Evolutionary conservation across 2,888 invertebrate species (phyloP), one percentile per base, ranked within the genome.

Genomic region (Himalopsyche kuldschensis): DNA sequence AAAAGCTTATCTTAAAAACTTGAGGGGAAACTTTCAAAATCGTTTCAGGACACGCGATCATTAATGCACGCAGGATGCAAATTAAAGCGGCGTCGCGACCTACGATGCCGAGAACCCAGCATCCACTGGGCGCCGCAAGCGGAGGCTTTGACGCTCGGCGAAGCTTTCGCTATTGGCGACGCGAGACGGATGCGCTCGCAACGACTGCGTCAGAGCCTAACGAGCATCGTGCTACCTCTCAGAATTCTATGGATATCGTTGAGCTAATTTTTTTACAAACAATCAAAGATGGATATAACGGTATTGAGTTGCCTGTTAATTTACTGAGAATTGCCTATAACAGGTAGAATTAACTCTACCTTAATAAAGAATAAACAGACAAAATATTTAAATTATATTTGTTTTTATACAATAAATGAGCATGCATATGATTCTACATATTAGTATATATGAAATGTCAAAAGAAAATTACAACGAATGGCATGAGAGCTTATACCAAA

Each of bases 91-190:
- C 63, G 55, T 4, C 79, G 32, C 79, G 32, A 79, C 55, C 10
- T 32, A 31, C 63, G 35, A 35, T 32, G 79, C 17, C 79, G 79
- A 48, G 48, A 24, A 55, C 79, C 32, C 79, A 79, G 79, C 79
- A 79, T 79, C 79, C 79, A 79, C 79, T 55, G 79, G 48, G 48
- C 79, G 63, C 27, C 79, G 63, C 32, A 63, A 48, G 31, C 55
- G 55, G 10, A 55, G 55, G 47, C 79, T 55, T 48, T 20, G 30
- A 63, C 32, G 79, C 47, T 24, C 35, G 31, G 47, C 35, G 55
- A 55, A 32, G 79, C 79, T 35, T 48, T 41, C 15, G 41, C 15
- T 41, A 4, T 15, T 41, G 41, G 41, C 79, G 79, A 79, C 79
- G 79, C 79, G 55, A 32, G 79, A 32, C 79, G 63, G 63, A 79